Evolutionary conservation across 2,797 vertebrate genomes (phyloP).

Genomic region (Gallirallus australis): DNA sequence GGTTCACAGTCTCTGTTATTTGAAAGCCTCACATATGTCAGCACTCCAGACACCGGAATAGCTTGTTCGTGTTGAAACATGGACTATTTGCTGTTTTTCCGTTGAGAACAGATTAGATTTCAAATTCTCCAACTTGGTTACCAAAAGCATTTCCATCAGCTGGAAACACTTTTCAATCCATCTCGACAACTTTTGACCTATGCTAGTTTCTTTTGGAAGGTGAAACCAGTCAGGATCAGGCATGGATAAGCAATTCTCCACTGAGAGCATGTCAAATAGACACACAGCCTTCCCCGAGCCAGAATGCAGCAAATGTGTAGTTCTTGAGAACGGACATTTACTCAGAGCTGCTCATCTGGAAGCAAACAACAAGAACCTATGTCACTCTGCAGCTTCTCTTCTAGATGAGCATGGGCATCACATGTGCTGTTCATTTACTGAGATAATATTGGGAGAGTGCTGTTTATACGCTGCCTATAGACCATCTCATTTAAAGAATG

Average conservation of each 20-base stretch:
- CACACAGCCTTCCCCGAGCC: conserved; percentile 14
- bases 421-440: conserved; percentile 5
- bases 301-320: background rate
- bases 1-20: background rate
- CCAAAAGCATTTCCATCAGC: conserved; percentile 70
- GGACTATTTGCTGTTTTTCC: conserved; percentile 37
- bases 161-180: conserved; percentile 76
- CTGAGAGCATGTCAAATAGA: conserved; percentile 62
- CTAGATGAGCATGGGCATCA: background rate
- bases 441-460: background rate
- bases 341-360: conserved; percentile 17
- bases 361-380: conserved; percentile 19
- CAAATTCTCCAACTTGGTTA: conserved; percentile 59
- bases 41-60: conserved; percentile 1
- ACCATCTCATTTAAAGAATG: conserved; percentile 38
- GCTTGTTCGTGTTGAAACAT: conserved; percentile 30
- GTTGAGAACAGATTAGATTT: conserved; percentile 67
- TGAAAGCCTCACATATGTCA: conserved; percentile 24
- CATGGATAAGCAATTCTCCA: conserved; percentile 70
- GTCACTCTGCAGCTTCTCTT: background rate
- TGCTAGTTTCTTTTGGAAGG: conserved; percentile 76
- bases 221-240: conserved; percentile 66
- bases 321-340: background rate
- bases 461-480: background rate
- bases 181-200: conserved; percentile 72